Base-by-base conservation (phyloP, 2,888 invertebrate species). In the Galeruca laticollis region DNA sequence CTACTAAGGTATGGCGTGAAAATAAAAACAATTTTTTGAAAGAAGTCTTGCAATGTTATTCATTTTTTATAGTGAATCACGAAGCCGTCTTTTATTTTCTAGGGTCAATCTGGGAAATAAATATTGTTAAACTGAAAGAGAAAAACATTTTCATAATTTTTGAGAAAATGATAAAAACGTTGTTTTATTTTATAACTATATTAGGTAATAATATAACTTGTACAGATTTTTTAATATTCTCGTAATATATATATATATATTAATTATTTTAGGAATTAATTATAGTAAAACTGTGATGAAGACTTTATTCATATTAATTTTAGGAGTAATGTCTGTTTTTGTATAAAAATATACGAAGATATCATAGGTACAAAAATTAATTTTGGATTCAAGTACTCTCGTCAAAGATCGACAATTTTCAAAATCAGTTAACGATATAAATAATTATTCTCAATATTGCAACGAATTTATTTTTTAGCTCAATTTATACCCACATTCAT, bases 221-320 rank as follows among this genome's bases (percentile, higher is more conserved):
- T 80, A 80, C 77, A 80, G 78, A 80, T 80, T 80, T 80, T 74
- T 80, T 79, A 76, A 79, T 79, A 80, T 80, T 81, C 79, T 81
- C 79, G 77, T 80, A 80, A 79, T 77, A 78, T 76, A 60, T 70
- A n/a, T n/a, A n/a, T n/a, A n/a, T 65, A 76, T 73, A 73, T 60
- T 47, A 47, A 47, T 47, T 47, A 47, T 70, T 74, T 68, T 59
- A 73, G 72, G 65, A 72, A 76, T 75, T 78, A 79, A 79, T 76
- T 79, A 80, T 81, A 79, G 80, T 78, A 77, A 79, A 78, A 79
- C 80, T 81, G 81, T 81, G 81, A 81, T 81, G 79, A 76, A 76
- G 56, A 56, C 72, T 67, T 72, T 76, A 72, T 76, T 76, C 75
- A 71, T 73, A 71, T 75, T 75, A 73, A 69, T 72, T 75, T 70